Evolutionary conservation across 2,888 invertebrate species (phyloP).

Genomic region (Andrena hattorfiana): DNA sequence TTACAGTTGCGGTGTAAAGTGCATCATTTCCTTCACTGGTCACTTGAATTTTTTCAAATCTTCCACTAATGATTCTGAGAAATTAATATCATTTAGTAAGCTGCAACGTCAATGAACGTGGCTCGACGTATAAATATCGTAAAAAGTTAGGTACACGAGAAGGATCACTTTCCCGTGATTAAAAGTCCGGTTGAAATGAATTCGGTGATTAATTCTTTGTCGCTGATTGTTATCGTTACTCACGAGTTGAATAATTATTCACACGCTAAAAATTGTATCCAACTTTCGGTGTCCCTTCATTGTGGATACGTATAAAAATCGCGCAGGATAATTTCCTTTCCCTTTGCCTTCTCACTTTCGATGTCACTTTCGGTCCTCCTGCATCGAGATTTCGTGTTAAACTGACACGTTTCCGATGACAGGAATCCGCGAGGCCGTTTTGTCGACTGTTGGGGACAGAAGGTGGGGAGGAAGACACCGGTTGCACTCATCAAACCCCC

Average conservation of each 20-base stretch:
- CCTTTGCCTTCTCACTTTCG: slow-evolving; percentile 31
- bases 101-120: no score
- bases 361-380: slow-evolving; percentile 70
- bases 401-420: slow-evolving; percentile 82
- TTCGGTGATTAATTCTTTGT: slow-evolving; percentile 1
- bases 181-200: neutral
- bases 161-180: neutral
- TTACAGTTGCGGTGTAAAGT: slow-evolving; percentile 37
- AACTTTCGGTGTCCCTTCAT: neutral
- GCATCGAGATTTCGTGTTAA: slow-evolving; percentile 82
- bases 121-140: neutral
- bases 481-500: slow-evolving; percentile 84
- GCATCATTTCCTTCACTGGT: slow-evolving; percentile 42
- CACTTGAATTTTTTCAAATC: slow-evolving; percentile 18
- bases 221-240: neutral
- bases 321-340: neutral
- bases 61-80: neutral
- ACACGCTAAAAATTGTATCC: neutral
- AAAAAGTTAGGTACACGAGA: neutral
- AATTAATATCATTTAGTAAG: slow-evolving; percentile 8
- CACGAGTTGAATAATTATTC: slow-evolving; percentile 13
- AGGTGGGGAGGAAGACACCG: slow-evolving; percentile 83
- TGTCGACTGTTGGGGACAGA: slow-evolving; percentile 73
- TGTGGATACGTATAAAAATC: slow-evolving; percentile 4
- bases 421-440: slow-evolving; percentile 79